A percentile compares a stretch with the other conserved stretches of the same genome.
These are phyloP conservation scores for Melanotaenia boesemani DNA, from an alignment of 2,797 vertebrate species.

Conservation along the genomic window DNA sequence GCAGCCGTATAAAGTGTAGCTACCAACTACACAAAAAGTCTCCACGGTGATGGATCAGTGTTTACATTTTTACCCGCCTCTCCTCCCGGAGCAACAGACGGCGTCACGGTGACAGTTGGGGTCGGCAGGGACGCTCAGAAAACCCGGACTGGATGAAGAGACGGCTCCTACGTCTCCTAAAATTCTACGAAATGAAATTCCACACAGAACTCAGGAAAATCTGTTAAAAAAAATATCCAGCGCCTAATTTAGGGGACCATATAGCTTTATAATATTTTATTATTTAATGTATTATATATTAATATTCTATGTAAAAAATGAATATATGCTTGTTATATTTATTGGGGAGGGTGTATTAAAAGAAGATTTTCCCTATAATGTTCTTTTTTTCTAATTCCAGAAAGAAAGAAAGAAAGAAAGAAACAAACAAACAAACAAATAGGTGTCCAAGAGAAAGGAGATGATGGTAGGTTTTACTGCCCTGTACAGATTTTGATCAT, in stretches of 20 bases:
- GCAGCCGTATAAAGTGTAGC: not conserved
- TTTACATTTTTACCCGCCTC: slow-evolving; percentile 82
- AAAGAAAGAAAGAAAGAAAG: too few species aligned
- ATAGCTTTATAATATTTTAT: not conserved
- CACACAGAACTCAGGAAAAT: not conserved
- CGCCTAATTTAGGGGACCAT: not conserved
- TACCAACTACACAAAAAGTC: not conserved
- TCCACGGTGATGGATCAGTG: slow-evolving; percentile 36
- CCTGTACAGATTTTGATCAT: too few species aligned
- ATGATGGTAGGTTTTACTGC: too few species aligned
- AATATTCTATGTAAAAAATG: not conserved
- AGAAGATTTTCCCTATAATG: not conserved
- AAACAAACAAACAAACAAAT: too few species aligned
- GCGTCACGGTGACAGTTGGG: slow-evolving; percentile 50
- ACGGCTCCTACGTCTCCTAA: not conserved
- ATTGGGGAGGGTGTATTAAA: not conserved
- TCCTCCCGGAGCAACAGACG: slow-evolving; percentile 53
- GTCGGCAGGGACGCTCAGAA: slow-evolving; percentile 1
- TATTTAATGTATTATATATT: not conserved
- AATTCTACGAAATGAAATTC: too few species aligned
- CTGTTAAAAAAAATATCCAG: not conserved
- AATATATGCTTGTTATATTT: not conserved
- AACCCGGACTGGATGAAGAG: slow-evolving; percentile 44
- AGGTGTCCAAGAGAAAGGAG: too few species aligned
- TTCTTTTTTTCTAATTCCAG: not conserved